phyloP scores from a whole-genome alignment of 2,113 vertebrate species.

The Platycercus adscitus region DNA sequence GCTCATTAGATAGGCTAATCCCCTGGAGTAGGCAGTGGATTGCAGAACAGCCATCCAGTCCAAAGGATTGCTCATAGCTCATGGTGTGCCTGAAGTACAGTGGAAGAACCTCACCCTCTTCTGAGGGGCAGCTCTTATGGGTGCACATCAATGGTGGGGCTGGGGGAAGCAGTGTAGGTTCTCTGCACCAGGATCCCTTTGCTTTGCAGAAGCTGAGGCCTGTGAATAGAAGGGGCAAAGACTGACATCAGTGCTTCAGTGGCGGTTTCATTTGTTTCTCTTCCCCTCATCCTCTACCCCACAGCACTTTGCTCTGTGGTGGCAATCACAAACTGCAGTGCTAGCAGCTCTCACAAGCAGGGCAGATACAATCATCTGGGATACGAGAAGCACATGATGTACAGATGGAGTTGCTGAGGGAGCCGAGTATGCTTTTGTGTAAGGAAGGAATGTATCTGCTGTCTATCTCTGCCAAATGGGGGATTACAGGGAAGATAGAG shows the following conservation, averaged over 20 bases:
- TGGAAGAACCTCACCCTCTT: not conserved
- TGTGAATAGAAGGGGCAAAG: not conserved
- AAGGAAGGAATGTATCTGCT: not conserved
- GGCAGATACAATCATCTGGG: not conserved
- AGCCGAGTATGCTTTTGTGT: not conserved
- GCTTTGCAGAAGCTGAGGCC: not conserved
- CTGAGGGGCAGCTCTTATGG: not conserved
- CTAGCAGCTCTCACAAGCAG: not conserved
- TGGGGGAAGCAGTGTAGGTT: not conserved
- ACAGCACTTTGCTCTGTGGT: not conserved
- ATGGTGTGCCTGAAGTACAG: conserved; percentile 23
- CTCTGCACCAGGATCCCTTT: not conserved
- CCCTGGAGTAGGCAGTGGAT: conserved; percentile 53
- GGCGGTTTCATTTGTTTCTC: not conserved
- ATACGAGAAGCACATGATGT: not conserved
- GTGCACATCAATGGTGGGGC: not conserved
- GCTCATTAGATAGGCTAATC: conserved; percentile 53
- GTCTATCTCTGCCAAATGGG: not conserved
- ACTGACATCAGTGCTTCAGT: not conserved
- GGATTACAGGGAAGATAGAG: not conserved
- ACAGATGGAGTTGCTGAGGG: not conserved
- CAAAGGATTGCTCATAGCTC: conserved; percentile 47
- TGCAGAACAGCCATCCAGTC: conserved; percentile 47
- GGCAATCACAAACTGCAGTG: not conserved
- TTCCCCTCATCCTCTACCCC: not conserved